These are phyloP conservation scores for Andrena bicolor DNA, from an alignment of 2,888 invertebrate genomes.

Conservation along the genomic window DNA sequence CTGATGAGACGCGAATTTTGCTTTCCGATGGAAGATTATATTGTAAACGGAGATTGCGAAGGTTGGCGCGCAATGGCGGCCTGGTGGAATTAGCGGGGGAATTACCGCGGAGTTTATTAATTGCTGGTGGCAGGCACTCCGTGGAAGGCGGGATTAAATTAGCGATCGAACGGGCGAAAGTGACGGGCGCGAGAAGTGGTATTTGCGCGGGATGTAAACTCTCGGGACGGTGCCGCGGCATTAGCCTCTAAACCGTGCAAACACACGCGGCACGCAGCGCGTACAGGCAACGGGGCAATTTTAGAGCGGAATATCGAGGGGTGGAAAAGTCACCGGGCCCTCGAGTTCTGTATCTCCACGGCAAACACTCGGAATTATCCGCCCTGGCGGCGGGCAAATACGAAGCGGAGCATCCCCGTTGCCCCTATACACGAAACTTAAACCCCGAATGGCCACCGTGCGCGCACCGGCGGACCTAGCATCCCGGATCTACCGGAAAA, in stretches of 20 bases:
- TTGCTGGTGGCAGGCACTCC: constrained; percentile 28
- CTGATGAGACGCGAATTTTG: not conserved
- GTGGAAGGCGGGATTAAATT: constrained; percentile 51
- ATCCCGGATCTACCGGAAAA: constrained; percentile 13
- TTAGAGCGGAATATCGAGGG: constrained; percentile 60
- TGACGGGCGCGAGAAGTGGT: constrained; percentile 55
- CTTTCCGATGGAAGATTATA: not conserved
- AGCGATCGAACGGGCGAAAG: constrained; percentile 52
- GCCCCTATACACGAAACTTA: not conserved
- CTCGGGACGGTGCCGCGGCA: constrained; percentile 40
- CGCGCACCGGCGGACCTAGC: not conserved
- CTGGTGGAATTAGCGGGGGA: not conserved
- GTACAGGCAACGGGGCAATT: constrained; percentile 33
- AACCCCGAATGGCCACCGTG: constrained; percentile 14
- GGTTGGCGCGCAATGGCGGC: not conserved
- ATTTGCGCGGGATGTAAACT: constrained; percentile 64
- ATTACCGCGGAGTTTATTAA: constrained; percentile 21
- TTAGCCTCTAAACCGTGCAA: constrained; percentile 63
- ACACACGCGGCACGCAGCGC: constrained; percentile 32
- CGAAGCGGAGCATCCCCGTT: not conserved
- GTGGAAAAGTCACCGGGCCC: constrained; percentile 62
- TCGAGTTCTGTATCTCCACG: constrained; percentile 58
- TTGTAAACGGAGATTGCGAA: not conserved
- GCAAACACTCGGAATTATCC: constrained; percentile 75
- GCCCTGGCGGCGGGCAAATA: constrained; percentile 49